Base-by-base conservation (phyloP, 2,113 vertebrate genomes). In the Pseudolaguvia tuberculata region DNA sequence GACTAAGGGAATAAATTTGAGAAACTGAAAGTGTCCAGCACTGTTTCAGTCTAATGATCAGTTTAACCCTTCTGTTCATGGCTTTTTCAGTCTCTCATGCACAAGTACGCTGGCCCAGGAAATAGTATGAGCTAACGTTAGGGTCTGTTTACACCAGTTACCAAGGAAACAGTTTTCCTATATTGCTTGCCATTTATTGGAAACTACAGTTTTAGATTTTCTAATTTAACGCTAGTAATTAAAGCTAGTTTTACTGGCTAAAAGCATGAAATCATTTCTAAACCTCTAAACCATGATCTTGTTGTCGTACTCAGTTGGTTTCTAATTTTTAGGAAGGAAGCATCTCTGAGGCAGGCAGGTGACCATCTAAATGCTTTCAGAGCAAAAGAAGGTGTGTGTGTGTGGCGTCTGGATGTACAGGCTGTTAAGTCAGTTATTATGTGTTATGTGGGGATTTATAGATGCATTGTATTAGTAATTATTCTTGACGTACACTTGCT, bases 161-260 rank as follows among this genome's bases (percentile, higher is more conserved):
- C 47, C 61, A 21, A 53, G 48, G 48, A 63, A 63, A 53, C 23
- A n/a, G 13, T 13, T 73, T 73, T 17, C 27, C 56, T 50, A 31
- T 29, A 20, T 31, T 39, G 27, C 53, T 69, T 21, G 6, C 0
- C 35, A 31, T 35, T 6, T 45, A n/a, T 13, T 47, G 9, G 55
- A 56, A 12, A 45, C 21, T 45, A 45, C n/a, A 45, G 35, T 18
- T 17, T 25, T 23, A 57, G 21, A 39, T 23, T 15, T 57, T 56
- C 35, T 39, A 9, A 62, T 62, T 65, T 47, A 47, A 63, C 23
- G 45, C 12, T n/a, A n/a, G n/a, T n/a, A n/a, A n/a, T 11, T 15
- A 42, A 21, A 15, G 25, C 4, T 1, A 7, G 14, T 39, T 56
- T 70, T 39, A 56, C 6, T 2, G 18, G n/a, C 17, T 70, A 18